phyloP scores from a whole-genome alignment of 2,797 vertebrate species.

The Alcedo atthis region DNA sequence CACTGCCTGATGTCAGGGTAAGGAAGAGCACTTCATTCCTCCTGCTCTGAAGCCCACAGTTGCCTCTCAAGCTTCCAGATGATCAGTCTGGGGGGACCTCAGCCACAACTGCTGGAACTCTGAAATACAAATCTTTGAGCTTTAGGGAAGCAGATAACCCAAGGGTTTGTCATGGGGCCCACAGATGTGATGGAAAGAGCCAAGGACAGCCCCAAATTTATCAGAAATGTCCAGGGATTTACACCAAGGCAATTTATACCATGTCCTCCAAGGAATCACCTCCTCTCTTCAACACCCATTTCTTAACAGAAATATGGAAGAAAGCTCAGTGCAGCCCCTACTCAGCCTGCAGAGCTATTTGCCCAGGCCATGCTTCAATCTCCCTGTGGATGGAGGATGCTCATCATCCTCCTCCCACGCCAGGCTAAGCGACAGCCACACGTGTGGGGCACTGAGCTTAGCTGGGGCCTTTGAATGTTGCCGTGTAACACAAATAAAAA shows the following conservation, averaged over 20 bases:
- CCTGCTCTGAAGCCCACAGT: background rate
- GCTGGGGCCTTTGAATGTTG: background rate
- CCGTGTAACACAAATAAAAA: background rate
- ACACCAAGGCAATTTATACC: background rate
- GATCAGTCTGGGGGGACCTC: background rate
- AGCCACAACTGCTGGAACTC: background rate
- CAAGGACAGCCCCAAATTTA: background rate
- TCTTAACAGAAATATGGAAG: background rate
- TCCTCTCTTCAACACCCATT: background rate
- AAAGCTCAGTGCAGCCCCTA: background rate
- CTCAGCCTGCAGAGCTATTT: background rate
- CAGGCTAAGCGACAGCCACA: background rate
- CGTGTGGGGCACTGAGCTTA: background rate
- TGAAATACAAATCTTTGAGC: background rate
- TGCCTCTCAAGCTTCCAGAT: background rate
- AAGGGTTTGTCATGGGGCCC: background rate
- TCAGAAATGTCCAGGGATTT: background rate
- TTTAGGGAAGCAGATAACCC: background rate
- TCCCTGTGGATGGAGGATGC: background rate
- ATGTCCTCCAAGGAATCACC: background rate
- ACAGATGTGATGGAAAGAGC: background rate
- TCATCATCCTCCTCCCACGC: background rate
- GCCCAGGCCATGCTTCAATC: background rate
- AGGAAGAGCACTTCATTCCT: background rate
- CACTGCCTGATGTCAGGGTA: rapidly evolving